Percentiles rank a stretch among this genome's conserved stretches.
phyloP scores from a whole-genome alignment of 2,888 invertebrate species.

The Habrosyne pyritoides region DNA sequence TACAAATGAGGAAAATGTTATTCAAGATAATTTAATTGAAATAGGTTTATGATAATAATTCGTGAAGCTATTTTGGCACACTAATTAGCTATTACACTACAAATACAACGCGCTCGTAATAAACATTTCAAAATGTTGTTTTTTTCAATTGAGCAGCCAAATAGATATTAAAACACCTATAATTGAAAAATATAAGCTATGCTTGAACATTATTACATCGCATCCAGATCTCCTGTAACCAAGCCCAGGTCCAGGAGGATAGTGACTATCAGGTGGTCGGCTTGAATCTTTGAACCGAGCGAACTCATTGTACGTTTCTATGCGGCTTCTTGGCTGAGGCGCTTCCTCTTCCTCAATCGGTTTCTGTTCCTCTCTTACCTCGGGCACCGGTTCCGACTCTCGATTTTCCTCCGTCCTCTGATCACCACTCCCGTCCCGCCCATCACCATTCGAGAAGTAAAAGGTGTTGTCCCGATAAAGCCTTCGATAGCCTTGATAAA shows the following conservation, averaged over 20 bases:
- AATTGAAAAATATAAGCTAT: background rate
- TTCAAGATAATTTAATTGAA: no score
- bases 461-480: background rate
- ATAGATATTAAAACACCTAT: background rate
- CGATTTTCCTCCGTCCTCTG: slow-evolving; percentile 11
- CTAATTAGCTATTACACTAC: no score
- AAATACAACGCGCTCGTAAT: no score
- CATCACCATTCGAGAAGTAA: slow-evolving; percentile 18
- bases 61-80: no score
- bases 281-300: slow-evolving; percentile 45
- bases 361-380: slow-evolving; percentile 5
- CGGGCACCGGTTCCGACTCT: background rate
- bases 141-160: background rate
- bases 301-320: slow-evolving; percentile 52
- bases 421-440: slow-evolving; percentile 16
- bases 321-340: slow-evolving; percentile 33
- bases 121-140: background rate
- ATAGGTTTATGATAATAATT: background rate
- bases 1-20: no score
- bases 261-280: slow-evolving; percentile 55
- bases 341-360: slow-evolving; percentile 18
- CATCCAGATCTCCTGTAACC: slow-evolving; percentile 24
- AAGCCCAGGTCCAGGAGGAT: slow-evolving; percentile 34
- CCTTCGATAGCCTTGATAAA: background rate
- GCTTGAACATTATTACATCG: background rate